Conservation (phyloP, 2,888 invertebrate species). For the Meiosimyza decipiens region DNA sequence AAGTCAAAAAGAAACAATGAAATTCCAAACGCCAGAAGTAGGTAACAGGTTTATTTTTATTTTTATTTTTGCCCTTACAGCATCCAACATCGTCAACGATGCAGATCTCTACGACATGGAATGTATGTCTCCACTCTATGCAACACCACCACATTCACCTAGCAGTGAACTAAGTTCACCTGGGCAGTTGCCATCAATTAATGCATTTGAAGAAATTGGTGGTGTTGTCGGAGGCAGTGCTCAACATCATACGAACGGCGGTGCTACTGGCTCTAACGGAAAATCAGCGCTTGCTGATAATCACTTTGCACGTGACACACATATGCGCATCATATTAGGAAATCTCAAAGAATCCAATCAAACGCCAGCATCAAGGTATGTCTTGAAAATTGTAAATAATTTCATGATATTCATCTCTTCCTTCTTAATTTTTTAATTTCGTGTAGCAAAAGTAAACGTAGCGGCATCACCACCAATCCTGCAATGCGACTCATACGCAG, state of each 20-base stretch:
- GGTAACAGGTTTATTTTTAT: neutral
- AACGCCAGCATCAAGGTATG: slow-evolving; percentile 63
- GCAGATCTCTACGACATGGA: slow-evolving; percentile 67
- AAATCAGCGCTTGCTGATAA: slow-evolving; percentile 73
- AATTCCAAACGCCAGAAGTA: neutral
- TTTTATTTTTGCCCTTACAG: slow-evolving; percentile 8
- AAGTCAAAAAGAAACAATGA: slow-evolving; percentile 30
- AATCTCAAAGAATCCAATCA: slow-evolving; percentile 67
- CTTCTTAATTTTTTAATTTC: slow-evolving; percentile 14
- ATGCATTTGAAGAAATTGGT: slow-evolving; percentile 65
- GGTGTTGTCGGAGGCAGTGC: slow-evolving; percentile 47
- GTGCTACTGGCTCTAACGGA: slow-evolving; percentile 41
- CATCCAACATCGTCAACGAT: slow-evolving; percentile 58
- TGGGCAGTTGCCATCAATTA: slow-evolving; percentile 63
- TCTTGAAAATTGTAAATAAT: neutral
- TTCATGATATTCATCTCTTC: neutral
- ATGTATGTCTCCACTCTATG: slow-evolving; percentile 77
- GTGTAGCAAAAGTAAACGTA: slow-evolving; percentile 75
- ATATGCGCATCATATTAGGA: slow-evolving; percentile 89
- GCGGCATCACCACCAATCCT: slow-evolving; percentile 88
- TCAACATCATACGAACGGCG: slow-evolving; percentile 20
- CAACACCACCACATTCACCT: slow-evolving; percentile 83
- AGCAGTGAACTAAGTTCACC: slow-evolving; percentile 73
- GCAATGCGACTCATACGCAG: slow-evolving; percentile 80
- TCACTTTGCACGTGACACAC: slow-evolving; percentile 89